These are phyloP conservation scores for Pyrocephalus nanus DNA, from an alignment of 2,797 vertebrate species.

Conservation along the genomic window DNA sequence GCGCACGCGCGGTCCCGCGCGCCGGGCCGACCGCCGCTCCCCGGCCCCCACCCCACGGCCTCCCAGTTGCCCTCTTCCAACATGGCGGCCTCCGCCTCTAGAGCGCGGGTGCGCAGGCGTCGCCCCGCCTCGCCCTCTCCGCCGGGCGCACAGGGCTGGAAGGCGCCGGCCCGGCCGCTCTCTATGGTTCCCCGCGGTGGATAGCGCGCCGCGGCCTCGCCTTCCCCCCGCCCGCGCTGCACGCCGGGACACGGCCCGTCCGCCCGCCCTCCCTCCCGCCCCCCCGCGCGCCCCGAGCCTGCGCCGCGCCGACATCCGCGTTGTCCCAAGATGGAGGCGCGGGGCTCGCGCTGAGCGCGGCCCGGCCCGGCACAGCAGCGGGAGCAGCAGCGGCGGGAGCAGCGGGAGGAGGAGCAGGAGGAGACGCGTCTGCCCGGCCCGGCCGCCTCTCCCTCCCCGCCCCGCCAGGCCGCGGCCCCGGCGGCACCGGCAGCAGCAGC, in stretches of 20 bases:
- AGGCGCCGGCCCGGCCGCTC: background rate
- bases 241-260: slow-evolving; percentile 58
- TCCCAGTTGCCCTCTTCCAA: background rate
- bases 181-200: slow-evolving; percentile 25
- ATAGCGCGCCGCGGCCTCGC: background rate
- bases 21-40: background rate
- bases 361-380: background rate
- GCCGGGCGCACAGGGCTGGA: background rate
- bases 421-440: background rate
- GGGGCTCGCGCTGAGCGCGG: slow-evolving; percentile 58
- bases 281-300: slow-evolving; percentile 57
- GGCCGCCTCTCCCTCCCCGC: background rate
- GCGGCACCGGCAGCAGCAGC: background rate
- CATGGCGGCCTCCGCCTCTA: background rate
- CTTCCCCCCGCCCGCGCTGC: slow-evolving; percentile 46
- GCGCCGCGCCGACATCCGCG: slow-evolving; percentile 66
- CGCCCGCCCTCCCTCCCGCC: slow-evolving; percentile 23
- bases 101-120: rapidly evolving
- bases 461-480: background rate
- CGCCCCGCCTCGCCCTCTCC: background rate
- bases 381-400: background rate
- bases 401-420: background rate
- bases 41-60: too few species aligned
- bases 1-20: background rate
- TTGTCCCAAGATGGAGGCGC: slow-evolving; percentile 74